These are phyloP conservation scores for Ypsolopha sequella DNA, from an alignment of 2,888 invertebrate species.

Conservation along the genomic window DNA sequence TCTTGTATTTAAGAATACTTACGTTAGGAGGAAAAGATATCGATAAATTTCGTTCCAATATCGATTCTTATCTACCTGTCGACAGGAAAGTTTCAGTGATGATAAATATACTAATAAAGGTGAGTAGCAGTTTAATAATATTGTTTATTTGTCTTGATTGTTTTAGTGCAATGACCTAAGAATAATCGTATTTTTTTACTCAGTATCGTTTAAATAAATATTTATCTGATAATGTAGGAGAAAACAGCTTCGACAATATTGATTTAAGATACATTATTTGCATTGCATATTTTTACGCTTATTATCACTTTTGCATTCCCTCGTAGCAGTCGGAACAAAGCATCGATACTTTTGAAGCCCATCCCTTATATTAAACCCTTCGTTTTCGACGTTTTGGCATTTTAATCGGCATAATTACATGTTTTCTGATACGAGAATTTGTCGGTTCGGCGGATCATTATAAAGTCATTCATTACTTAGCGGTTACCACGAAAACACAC, in stretches of 20 bases:
- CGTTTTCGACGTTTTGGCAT: slow-evolving; percentile 21
- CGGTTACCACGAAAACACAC: slow-evolving; percentile 51
- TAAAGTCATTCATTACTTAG: slow-evolving; percentile 43
- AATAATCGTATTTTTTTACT: too few species aligned
- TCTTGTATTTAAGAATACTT: slow-evolving; percentile 30
- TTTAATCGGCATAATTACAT: slow-evolving; percentile 48
- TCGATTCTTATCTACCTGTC: background rate
- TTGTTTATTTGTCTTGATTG: background rate
- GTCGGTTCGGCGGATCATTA: slow-evolving; percentile 49
- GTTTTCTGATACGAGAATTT: slow-evolving; percentile 53
- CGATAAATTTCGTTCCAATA: slow-evolving; percentile 13
- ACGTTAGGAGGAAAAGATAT: slow-evolving; percentile 12
- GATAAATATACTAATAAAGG: background rate
- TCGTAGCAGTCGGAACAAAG: background rate
- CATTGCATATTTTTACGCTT: too few species aligned
- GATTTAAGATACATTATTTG: too few species aligned
- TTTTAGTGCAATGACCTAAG: background rate
- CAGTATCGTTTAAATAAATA: too few species aligned
- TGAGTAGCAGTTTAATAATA: background rate
- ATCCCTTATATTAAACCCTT: slow-evolving; percentile 16
- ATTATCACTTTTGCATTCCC: too few species aligned
- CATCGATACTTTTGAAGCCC: slow-evolving; percentile 8
- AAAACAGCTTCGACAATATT: background rate
- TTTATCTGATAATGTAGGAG: background rate
- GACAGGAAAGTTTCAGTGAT: background rate